A percentile compares a stretch with the other conserved stretches of the same genome.
Conservation (phyloP, 2,888 invertebrate species). For the Tetranychus truncatus region DNA sequence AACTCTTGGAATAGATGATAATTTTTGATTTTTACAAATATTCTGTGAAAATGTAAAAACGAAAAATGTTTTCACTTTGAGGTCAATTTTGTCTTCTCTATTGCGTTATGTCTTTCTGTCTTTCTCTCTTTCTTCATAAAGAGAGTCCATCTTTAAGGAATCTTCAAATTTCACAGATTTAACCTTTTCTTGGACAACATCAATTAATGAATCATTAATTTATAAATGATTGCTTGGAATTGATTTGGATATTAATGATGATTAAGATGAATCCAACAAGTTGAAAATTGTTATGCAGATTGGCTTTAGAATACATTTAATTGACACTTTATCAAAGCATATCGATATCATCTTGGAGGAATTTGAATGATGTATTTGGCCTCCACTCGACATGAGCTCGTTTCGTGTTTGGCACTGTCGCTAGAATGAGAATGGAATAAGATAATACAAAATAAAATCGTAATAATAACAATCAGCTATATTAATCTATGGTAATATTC, state of each 20-base stretch:
- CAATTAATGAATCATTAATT: neutral
- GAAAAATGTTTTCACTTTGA: too few relatives aligned
- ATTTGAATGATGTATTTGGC: constrained; percentile 22
- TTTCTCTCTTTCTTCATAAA: too few relatives aligned
- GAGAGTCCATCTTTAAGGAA: too few relatives aligned
- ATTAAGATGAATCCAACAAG: too few relatives aligned
- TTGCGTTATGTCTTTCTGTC: too few relatives aligned
- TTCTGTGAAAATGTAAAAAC: too few relatives aligned
- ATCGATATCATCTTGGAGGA: constrained; percentile 22
- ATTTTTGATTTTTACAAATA: too few relatives aligned
- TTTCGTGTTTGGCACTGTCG: constrained; percentile 19
- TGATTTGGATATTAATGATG: too few relatives aligned
- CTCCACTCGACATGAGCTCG: constrained; percentile 23
- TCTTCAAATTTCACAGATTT: neutral
- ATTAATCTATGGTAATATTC: neutral
- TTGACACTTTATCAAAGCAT: constrained; percentile 17
- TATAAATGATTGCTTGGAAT: neutral
- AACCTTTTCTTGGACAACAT: neutral
- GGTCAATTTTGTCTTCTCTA: too few relatives aligned
- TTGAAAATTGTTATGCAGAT: too few relatives aligned
- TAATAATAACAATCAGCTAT: neutral
- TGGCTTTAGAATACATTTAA: too few relatives aligned
- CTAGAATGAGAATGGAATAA: constrained; percentile 5
- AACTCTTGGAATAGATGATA: too few relatives aligned
- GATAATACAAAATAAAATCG: neutral